Evolutionary conservation across 2,888 invertebrate species (phyloP).

Genomic region (Dryobota labecula): DNA sequence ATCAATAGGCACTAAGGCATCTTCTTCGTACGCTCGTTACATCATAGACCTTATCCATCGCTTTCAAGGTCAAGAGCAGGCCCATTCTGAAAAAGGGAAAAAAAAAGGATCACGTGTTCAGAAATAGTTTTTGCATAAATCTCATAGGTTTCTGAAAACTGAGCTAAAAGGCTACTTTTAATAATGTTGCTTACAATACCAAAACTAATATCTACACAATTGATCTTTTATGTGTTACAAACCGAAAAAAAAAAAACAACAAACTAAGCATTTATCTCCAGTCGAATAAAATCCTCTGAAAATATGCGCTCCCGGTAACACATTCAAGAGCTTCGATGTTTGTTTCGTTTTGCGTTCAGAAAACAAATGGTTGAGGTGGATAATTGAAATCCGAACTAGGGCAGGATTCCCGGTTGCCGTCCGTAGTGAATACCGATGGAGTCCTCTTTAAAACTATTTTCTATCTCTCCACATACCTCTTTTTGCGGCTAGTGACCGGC

Average conservation of each 20-base stretch:
- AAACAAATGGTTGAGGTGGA: constrained; percentile 72
- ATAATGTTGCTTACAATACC: not conserved
- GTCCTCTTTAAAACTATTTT: constrained; percentile 78
- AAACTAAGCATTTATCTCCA: constrained; percentile 28
- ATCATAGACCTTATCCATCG: too few species aligned
- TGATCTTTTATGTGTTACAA: constrained; percentile 18
- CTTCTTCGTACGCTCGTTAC: too few species aligned
- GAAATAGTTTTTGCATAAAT: too few species aligned
- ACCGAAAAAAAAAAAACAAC: constrained; percentile 20
- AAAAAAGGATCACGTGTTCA: too few species aligned
- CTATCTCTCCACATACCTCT: constrained; percentile 71
- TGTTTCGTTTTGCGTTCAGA: constrained; percentile 69
- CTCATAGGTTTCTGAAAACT: too few species aligned
- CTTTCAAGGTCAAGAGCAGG: too few species aligned
- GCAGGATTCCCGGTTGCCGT: constrained; percentile 64
- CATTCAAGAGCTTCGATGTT: constrained; percentile 56
- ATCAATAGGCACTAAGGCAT: too few species aligned
- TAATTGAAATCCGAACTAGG: constrained; percentile 80
- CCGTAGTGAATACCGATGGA: constrained; percentile 77
- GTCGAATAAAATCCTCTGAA: constrained; percentile 57
- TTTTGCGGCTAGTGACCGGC: constrained; percentile 68
- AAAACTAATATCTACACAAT: constrained; percentile 15
- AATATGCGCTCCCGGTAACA: constrained; percentile 61
- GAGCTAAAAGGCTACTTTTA: not conserved
- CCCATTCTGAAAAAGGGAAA: too few species aligned